Percentiles rank a stretch among this genome's conserved stretches.
phyloP scores from a whole-genome alignment of 1,140 invertebrate genomes.

The Rhynchophorus ferrugineus region DNA sequence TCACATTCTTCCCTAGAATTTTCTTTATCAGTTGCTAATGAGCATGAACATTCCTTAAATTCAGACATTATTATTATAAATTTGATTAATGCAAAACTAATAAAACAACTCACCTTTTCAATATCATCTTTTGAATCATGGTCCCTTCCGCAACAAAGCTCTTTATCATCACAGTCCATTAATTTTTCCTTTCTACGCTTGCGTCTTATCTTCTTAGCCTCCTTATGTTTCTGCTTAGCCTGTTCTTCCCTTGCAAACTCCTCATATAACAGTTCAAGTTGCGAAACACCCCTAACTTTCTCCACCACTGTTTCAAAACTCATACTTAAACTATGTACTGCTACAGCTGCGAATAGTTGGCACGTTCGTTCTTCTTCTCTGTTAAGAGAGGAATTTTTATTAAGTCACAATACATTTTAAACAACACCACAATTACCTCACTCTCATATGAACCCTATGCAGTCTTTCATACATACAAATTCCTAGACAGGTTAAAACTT shows the following conservation, averaged over 20 bases:
- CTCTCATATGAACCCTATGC: conserved; percentile 73
- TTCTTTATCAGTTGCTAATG: conserved; percentile 10
- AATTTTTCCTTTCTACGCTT: conserved; percentile 65
- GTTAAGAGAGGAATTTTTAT: not conserved
- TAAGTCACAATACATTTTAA: not conserved
- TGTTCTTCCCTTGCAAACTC: conserved; percentile 77
- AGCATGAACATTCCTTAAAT: conserved; percentile 28
- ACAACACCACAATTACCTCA: conserved; percentile 40
- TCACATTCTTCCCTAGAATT: conserved; percentile 14
- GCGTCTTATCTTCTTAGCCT: conserved; percentile 78
- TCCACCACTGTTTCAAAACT: conserved; percentile 87
- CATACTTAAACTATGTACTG: conserved; percentile 74
- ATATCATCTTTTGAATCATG: conserved; percentile 30
- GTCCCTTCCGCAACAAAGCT: conserved; percentile 31
- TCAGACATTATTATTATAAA: too few relatives aligned
- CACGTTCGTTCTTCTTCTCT: conserved; percentile 84
- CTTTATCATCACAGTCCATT: conserved; percentile 27
- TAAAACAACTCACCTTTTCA: conserved; percentile 15
- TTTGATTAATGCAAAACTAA: too few relatives aligned
- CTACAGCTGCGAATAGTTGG: conserved; percentile 82
- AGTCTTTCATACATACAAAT: conserved; percentile 85
- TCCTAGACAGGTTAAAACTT: conserved; percentile 86
- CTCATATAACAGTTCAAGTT: conserved; percentile 73
- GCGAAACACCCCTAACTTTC: conserved; percentile 78
- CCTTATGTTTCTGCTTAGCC: conserved; percentile 71